A percentile compares a stretch with the other conserved stretches of the same genome.
Conservation (phyloP, 2,113 vertebrate genomes). For the Alouatta palliata region DNA sequence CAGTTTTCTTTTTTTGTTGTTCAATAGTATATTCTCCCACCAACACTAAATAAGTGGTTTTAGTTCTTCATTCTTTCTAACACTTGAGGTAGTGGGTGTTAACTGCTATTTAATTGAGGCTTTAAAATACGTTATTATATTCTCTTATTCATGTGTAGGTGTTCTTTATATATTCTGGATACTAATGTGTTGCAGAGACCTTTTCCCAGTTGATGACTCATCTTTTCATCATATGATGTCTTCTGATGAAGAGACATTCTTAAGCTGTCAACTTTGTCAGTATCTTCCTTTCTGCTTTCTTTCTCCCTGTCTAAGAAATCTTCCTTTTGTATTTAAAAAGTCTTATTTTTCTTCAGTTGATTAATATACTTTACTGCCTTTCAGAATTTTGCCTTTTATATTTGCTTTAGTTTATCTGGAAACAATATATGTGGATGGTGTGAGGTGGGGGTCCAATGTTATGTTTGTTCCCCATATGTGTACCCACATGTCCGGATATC, state of each 20-base stretch:
- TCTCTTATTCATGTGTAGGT: not conserved
- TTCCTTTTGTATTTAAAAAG: not conserved
- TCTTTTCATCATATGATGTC: not conserved
- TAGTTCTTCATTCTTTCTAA: not conserved
- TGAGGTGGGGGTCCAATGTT: not conserved
- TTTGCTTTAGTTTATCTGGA: not conserved
- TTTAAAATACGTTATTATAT: not conserved
- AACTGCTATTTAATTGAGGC: not conserved
- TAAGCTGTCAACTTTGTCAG: not conserved
- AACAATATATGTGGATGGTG: not conserved
- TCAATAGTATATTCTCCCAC: not conserved
- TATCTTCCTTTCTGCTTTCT: not conserved
- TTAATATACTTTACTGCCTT: not conserved
- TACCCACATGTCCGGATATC: not conserved
- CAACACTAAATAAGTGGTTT: not conserved
- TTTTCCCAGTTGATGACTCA: not conserved
- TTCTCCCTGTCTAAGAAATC: not conserved
- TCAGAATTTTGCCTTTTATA: not conserved
- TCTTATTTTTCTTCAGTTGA: not conserved
- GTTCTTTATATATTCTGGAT: slow-evolving; percentile 18
- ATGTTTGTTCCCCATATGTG: not conserved
- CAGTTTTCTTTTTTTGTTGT: not conserved
- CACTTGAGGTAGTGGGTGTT: not conserved
- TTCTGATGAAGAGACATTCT: not conserved
- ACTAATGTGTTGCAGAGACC: not conserved